These are phyloP conservation scores for Phocoena sinus DNA, from an alignment of 2,113 vertebrate species.

Conservation along the genomic window DNA sequence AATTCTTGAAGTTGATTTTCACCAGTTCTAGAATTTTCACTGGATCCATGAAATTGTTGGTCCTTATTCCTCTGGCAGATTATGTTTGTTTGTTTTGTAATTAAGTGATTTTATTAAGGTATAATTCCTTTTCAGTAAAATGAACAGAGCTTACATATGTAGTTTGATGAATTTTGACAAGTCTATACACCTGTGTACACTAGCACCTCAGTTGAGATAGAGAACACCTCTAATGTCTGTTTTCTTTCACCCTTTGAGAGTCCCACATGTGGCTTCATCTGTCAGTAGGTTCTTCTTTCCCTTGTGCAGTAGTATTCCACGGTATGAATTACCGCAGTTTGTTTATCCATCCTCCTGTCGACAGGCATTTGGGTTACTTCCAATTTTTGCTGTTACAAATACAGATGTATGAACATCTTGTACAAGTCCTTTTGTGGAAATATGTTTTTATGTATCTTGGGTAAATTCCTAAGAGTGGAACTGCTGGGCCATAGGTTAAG, in stretches of 20 bases:
- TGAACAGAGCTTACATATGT: not conserved
- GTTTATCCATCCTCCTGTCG: not conserved
- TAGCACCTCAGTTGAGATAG: not conserved
- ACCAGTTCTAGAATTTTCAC: not conserved
- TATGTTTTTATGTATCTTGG: not conserved
- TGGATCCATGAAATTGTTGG: too few relatives aligned
- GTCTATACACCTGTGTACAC: not conserved
- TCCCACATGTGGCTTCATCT: not conserved
- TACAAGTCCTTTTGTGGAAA: not conserved
- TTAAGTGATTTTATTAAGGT: not conserved
- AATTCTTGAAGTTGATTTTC: not conserved
- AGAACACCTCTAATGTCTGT: too few relatives aligned
- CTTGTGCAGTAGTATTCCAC: rapidly evolving
- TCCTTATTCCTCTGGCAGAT: not conserved
- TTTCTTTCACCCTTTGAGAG: not conserved
- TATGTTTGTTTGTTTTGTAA: not conserved
- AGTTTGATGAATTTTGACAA: not conserved
- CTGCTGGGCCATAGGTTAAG: not conserved
- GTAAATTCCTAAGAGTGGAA: not conserved
- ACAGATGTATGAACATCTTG: not conserved
- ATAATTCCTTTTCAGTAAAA: not conserved
- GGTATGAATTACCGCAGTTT: rapidly evolving
- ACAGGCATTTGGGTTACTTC: not conserved
- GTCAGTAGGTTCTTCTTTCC: not conserved
- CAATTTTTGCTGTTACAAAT: not conserved